Percentiles rank a stretch among this genome's conserved stretches.
Evolutionary conservation across 2,888 invertebrate genomes (phyloP).

Genomic region (Trichacis sp.): DNA sequence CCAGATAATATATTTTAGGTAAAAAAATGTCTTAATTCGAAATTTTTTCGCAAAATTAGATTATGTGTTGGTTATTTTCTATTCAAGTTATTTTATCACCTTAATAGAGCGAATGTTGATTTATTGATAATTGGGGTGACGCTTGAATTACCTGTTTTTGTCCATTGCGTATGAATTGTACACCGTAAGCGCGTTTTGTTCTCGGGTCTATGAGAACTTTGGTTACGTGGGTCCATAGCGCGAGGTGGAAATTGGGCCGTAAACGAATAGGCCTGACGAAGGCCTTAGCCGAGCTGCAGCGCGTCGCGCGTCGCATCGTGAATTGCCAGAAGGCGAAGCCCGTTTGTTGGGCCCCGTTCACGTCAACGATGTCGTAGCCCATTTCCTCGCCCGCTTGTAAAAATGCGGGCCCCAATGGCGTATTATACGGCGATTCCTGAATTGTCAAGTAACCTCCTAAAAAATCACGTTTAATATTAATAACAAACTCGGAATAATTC

Average conservation of each 20-base stretch:
- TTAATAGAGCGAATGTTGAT: no score
- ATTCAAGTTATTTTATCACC: no score
- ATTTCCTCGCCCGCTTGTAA: constrained; percentile 92
- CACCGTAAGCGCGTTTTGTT: constrained; percentile 81
- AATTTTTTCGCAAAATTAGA: no score
- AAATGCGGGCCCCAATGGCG: constrained; percentile 86
- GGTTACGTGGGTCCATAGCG: constrained; percentile 84
- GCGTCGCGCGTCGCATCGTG: constrained; percentile 86
- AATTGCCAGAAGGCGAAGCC: constrained; percentile 89
- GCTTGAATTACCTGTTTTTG: constrained; percentile 68
- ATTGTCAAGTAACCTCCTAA: constrained; percentile 82
- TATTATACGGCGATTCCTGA: constrained; percentile 83
- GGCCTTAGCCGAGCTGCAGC: constrained; percentile 88
- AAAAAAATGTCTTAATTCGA: no score
- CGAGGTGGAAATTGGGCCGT: constrained; percentile 84
- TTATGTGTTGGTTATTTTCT: no score
- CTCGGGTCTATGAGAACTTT: constrained; percentile 79
- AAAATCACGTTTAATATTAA: no score
- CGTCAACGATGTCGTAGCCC: constrained; percentile 88
- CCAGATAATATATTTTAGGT: no score
- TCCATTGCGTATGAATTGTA: constrained; percentile 81
- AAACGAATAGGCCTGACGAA: constrained; percentile 84
- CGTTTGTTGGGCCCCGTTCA: constrained; percentile 88
- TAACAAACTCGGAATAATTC: no score
- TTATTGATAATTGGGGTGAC: no score